Percentiles rank a stretch among this genome's conserved stretches.
phyloP scores from a whole-genome alignment of 2,113 vertebrate genomes.

The Nothobranchius furzeri region DNA sequence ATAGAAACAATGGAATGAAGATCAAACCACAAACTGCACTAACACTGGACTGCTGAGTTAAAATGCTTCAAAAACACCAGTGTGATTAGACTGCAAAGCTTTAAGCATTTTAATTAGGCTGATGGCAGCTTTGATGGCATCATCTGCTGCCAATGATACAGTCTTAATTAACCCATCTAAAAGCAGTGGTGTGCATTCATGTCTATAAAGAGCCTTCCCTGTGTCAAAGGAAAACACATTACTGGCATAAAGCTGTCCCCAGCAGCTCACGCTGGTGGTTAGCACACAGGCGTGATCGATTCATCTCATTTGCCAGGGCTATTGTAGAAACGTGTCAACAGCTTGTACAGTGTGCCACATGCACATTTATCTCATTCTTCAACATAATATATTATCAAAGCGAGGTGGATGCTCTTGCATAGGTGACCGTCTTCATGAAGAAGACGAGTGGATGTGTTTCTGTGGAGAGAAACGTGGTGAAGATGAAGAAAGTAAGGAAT shows the following conservation, averaged over 20 bases:
- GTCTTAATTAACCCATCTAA: constrained; percentile 79
- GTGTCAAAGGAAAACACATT: constrained; percentile 62
- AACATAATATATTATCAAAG: not conserved
- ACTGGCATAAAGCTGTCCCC: constrained; percentile 45
- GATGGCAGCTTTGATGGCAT: constrained; percentile 70
- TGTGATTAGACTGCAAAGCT: constrained; percentile 60
- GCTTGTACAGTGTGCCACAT: not conserved
- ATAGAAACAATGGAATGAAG: constrained; percentile 35
- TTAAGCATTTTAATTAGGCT: constrained; percentile 71
- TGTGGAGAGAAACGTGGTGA: too few species aligned
- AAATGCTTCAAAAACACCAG: constrained; percentile 31
- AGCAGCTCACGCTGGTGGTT: constrained; percentile 51
- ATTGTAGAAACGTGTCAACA: constrained; percentile 6
- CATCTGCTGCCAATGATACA: constrained; percentile 73
- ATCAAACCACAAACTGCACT: constrained; percentile 46
- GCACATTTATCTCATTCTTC: constrained; percentile 2
- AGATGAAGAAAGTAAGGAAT: too few species aligned
- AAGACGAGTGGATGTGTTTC: not conserved
- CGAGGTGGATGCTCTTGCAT: not conserved
- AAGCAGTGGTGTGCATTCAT: constrained; percentile 69
- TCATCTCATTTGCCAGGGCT: constrained; percentile 6
- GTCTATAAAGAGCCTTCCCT: constrained; percentile 65
- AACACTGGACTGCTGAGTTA: constrained; percentile 29
- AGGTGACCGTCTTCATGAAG: not conserved
- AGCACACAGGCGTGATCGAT: constrained; percentile 24